Base-by-base conservation (phyloP, 1,140 invertebrate genomes). In the Eriocheir sinensis region DNA sequence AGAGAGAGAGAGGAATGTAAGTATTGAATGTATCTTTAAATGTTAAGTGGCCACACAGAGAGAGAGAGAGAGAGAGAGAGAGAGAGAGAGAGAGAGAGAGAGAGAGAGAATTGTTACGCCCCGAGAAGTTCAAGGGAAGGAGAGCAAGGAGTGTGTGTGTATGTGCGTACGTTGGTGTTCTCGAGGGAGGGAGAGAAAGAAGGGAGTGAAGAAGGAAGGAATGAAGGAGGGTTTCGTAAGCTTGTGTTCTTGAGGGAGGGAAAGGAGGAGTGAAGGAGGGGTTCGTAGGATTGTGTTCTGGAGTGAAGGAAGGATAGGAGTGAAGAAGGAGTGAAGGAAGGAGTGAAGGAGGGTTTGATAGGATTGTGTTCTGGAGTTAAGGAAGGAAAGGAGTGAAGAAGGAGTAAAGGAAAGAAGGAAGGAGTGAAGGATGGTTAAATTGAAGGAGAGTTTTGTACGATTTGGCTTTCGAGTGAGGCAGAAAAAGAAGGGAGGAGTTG, bases 61-160 rank as follows among this genome's bases (percentile, higher is more conserved):
- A n/a, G 38, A 44, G 12, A 90, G 41, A 34, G 38, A 44, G 12
- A 90, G 41, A 34, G 38, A 44, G 12, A 90, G 41, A 34, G 38
- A 44, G 12, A 90, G 41, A 34, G 38, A 44, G 12, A 90, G 41
- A 34, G 38, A 44, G 12, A 90, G 41, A 34, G 38, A 44, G 12
- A 90, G 41, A 34, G 38, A 44, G 12, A 90, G 41, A 34, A 90
- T 34, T 90, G 88, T 44, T n/a, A n/a, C n/a, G n/a, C n/a, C n/a
- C n/a, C n/a, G n/a, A n/a, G 44, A 34, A 44, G 12, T 38, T 41
- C 36, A 53, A 53, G 32, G 41, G 15, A n/a, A 90, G 44, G 44
- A 41, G 34, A 12, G 15, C 17, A 85, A 85, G 12, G 32, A 21
- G 83, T 41, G 38, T 90, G 38, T 27, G n/a, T 27, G 88, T 41